Evolutionary conservation across 2,113 vertebrate genomes (phyloP).

Genomic region (Plecotus auritus): DNA sequence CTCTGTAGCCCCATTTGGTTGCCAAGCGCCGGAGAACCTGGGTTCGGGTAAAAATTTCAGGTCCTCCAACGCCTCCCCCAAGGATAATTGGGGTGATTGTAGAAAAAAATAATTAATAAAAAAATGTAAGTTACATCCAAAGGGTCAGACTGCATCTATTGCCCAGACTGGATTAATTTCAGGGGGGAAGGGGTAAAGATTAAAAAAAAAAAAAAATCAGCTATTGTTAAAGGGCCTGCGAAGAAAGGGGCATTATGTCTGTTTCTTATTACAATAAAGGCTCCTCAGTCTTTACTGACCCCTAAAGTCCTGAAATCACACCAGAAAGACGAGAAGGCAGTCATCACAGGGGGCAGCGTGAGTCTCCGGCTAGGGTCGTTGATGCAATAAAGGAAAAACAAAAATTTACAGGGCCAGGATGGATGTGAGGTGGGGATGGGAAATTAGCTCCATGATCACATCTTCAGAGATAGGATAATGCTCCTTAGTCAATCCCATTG

Average conservation of each 20-base stretch:
- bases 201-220: conserved; percentile 58
- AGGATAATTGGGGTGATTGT: conserved; percentile 83
- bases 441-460: conserved; percentile 46
- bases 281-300: conserved; percentile 87
- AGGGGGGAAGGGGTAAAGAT: conserved; percentile 70
- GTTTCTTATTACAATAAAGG: conserved; percentile 98
- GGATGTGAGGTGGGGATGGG: neutral
- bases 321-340: conserved; percentile 88
- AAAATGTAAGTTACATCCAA: conserved; percentile 84
- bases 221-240: conserved; percentile 66
- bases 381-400: conserved; percentile 73
- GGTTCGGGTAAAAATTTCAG: conserved; percentile 86
- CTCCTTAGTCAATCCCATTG: conserved; percentile 69
- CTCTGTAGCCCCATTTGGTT: conserved; percentile 89
- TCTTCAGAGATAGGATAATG: conserved; percentile 76
- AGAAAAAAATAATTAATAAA: conserved; percentile 82
- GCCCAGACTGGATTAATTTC: conserved; percentile 89
- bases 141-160: conserved; percentile 88
- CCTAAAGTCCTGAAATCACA: conserved; percentile 89
- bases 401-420: conserved; percentile 35
- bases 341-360: conserved; percentile 89
- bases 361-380: conserved; percentile 85
- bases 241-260: conserved; percentile 87
- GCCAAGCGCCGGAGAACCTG: conserved; percentile 88
- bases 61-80: conserved; percentile 86